Evolutionary conservation across 2,113 vertebrate species (phyloP).

Genomic region (Columba janthina): DNA sequence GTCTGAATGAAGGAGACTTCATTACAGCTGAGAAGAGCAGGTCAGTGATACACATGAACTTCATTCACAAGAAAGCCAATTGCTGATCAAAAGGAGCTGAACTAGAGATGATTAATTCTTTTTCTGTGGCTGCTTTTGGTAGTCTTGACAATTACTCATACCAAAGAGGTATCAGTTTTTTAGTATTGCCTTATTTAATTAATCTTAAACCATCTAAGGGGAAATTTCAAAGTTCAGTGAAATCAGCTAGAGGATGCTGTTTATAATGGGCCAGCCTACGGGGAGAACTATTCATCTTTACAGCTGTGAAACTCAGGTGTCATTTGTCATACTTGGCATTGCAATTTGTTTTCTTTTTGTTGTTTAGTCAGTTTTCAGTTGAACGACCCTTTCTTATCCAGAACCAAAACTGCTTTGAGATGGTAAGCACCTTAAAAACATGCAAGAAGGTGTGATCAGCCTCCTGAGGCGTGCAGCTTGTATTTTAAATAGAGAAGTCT

Average conservation of each 20-base stretch:
- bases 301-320: background rate
- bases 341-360: conserved; percentile 25
- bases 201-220: background rate
- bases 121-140: background rate
- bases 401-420: background rate
- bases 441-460: background rate
- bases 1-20: conserved; percentile 1
- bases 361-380: conserved; percentile 18
- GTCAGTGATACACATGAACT: background rate
- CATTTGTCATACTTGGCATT: background rate
- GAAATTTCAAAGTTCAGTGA: conserved; percentile 2
- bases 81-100: conserved; percentile 3
- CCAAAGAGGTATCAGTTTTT: background rate
- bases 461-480: background rate
- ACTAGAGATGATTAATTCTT: background rate
- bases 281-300: background rate
- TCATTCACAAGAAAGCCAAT: conserved; percentile 15
- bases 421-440: background rate
- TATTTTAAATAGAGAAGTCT: background rate
- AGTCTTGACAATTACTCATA: background rate
- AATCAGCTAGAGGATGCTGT: background rate
- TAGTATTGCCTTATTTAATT: conserved; percentile 21
- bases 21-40: background rate
- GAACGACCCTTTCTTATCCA: background rate
- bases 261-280: background rate